A percentile compares a stretch with the other conserved stretches of the same genome.
phyloP scores from a whole-genome alignment of 2,888 invertebrate genomes.

The Eupeodes luniger region DNA sequence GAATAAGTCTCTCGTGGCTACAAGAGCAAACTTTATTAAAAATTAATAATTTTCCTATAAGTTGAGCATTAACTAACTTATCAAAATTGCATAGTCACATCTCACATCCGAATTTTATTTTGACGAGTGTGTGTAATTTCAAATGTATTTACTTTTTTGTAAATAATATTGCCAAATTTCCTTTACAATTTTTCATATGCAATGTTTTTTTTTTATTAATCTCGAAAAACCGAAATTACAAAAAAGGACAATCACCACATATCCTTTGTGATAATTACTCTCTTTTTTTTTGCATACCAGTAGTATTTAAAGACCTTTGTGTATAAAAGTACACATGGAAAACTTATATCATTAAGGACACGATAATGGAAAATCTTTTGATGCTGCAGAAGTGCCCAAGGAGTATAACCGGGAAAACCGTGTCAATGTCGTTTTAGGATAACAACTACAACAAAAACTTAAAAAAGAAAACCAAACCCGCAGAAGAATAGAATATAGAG shows the following conservation, averaged over 20 bases:
- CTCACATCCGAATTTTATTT: too few relatives aligned
- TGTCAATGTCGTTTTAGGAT: constrained; percentile 66
- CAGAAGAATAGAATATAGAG: constrained; percentile 41
- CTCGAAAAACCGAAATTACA: not conserved
- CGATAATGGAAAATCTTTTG: constrained; percentile 67
- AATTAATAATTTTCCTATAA: too few relatives aligned
- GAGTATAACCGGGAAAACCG: constrained; percentile 44
- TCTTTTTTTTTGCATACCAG: not conserved
- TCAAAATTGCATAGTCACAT: too few relatives aligned
- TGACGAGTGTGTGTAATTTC: too few relatives aligned
- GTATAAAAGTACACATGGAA: constrained; percentile 21
- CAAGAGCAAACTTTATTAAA: too few relatives aligned
- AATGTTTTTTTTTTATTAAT: too few relatives aligned
- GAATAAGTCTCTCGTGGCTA: too few relatives aligned
- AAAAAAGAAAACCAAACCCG: constrained; percentile 10
- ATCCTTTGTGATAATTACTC: constrained; percentile 11
- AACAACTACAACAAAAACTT: constrained; percentile 32
- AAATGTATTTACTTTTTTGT: too few relatives aligned
- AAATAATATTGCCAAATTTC: too few relatives aligned
- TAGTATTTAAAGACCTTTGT: constrained; percentile 4
- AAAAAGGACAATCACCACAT: not conserved
- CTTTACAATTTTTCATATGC: too few relatives aligned
- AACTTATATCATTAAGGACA: constrained; percentile 67
- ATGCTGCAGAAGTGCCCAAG: constrained; percentile 24
- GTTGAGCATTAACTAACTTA: too few relatives aligned